These are phyloP conservation scores for Gymnopithys bicolor DNA, from an alignment of 2,797 vertebrate genomes.

Conservation along the genomic window DNA sequence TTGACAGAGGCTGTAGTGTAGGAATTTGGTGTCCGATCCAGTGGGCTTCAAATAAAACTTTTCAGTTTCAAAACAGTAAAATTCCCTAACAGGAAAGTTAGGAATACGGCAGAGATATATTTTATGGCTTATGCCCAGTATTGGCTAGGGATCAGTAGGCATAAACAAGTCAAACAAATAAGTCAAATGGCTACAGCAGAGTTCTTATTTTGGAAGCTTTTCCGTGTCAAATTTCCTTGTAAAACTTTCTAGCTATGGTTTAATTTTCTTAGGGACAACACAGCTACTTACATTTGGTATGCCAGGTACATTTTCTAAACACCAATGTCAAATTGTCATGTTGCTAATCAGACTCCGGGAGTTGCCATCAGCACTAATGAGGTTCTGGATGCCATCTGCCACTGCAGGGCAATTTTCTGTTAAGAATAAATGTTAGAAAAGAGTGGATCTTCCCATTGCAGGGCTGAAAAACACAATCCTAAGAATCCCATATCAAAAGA, in stretches of 20 bases:
- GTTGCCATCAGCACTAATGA: neutral
- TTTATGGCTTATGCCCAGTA: neutral
- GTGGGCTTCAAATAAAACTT: neutral
- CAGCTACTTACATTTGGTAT: neutral
- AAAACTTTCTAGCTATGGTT: neutral
- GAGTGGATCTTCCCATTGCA: neutral
- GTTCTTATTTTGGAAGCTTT: neutral
- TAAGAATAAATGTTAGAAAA: neutral
- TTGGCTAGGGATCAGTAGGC: neutral
- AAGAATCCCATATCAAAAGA: neutral
- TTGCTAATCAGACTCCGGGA: neutral
- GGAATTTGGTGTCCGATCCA: neutral
- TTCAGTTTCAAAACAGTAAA: neutral
- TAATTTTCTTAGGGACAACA: neutral
- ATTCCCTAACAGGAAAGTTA: neutral
- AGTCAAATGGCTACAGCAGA: neutral
- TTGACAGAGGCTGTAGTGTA: neutral
- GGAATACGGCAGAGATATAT: neutral
- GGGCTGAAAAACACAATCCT: neutral
- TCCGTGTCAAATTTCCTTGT: neutral
- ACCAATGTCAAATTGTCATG: neutral
- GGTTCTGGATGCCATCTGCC: neutral
- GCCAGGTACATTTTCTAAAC: conserved; percentile 14
- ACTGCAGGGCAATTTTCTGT: neutral
- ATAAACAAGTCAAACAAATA: neutral